Evolutionary conservation across 2,113 vertebrate genomes (phyloP).

Genomic region (Hippocampus guttulatus): DNA sequence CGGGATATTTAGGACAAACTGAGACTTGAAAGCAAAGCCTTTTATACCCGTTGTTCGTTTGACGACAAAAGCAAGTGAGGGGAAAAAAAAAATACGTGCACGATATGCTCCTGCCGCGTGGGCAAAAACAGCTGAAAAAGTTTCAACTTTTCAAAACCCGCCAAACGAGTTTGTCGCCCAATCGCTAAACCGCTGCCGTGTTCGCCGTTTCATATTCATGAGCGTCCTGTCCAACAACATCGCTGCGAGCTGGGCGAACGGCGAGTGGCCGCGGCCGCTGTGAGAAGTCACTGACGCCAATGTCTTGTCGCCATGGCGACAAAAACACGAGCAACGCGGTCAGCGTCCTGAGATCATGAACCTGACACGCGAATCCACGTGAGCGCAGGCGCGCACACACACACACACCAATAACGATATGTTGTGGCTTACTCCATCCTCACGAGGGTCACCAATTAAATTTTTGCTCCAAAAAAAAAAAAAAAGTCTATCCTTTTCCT

Average conservation of each 20-base stretch:
- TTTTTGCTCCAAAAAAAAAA: no score
- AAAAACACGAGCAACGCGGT: background rate
- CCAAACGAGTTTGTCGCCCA: slow-evolving; percentile 14
- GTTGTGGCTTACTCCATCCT: no score
- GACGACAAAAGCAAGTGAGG: slow-evolving; percentile 40
- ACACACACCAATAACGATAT: background rate
- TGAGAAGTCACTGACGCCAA: background rate
- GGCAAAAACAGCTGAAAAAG: slow-evolving; percentile 45
- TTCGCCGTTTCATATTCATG: slow-evolving; percentile 18
- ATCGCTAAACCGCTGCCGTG: background rate
- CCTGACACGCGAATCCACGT: background rate
- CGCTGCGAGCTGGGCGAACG: background rate
- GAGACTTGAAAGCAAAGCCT: slow-evolving; percentile 60
- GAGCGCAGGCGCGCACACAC: no score
- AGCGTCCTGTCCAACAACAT: background rate
- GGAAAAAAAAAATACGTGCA: slow-evolving; percentile 37
- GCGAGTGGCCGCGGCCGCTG: background rate
- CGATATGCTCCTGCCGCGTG: slow-evolving; percentile 55
- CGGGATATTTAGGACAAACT: slow-evolving; percentile 48
- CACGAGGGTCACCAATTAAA: no score
- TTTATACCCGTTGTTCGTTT: slow-evolving; percentile 43
- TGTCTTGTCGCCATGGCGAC: background rate
- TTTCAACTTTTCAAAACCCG: slow-evolving; percentile 39
- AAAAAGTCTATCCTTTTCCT: no score
- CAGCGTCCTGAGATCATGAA: background rate